Conservation (phyloP, 2,113 vertebrate genomes). For the Prunella fulvescens region DNA sequence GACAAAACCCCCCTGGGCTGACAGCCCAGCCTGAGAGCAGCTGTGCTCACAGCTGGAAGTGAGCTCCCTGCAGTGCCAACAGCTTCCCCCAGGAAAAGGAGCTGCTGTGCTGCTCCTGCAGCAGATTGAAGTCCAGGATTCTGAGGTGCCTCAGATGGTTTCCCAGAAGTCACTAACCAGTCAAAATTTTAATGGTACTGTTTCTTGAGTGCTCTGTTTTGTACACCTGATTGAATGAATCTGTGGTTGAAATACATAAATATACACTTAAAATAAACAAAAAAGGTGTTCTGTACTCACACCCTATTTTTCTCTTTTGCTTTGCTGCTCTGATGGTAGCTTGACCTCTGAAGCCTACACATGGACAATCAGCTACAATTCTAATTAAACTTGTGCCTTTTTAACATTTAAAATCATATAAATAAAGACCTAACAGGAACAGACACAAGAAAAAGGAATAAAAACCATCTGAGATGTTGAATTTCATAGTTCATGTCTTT, state of each 20-base stretch:
- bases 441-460: background rate
- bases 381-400: background rate
- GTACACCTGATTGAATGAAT: background rate
- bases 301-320: background rate
- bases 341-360: background rate
- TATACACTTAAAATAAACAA: background rate
- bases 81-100: background rate
- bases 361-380: background rate
- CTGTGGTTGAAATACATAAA: background rate
- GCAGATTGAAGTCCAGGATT: background rate
- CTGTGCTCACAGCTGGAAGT: accelerated
- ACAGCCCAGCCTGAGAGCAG: background rate
- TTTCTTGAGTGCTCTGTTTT: background rate
- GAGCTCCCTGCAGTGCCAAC: background rate
- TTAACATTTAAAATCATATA: background rate
- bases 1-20: background rate
- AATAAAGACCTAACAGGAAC: background rate
- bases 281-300: background rate
- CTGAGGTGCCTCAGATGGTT: background rate
- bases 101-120: background rate
- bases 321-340: background rate
- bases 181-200: too few species aligned
- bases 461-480: background rate
- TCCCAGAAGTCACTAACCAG: background rate
- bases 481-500: constrained; percentile 22